Evolutionary conservation across 2,797 vertebrate genomes (phyloP), one percentile per base, ranked within the genome.

Genomic region (Anguilla anguilla): DNA sequence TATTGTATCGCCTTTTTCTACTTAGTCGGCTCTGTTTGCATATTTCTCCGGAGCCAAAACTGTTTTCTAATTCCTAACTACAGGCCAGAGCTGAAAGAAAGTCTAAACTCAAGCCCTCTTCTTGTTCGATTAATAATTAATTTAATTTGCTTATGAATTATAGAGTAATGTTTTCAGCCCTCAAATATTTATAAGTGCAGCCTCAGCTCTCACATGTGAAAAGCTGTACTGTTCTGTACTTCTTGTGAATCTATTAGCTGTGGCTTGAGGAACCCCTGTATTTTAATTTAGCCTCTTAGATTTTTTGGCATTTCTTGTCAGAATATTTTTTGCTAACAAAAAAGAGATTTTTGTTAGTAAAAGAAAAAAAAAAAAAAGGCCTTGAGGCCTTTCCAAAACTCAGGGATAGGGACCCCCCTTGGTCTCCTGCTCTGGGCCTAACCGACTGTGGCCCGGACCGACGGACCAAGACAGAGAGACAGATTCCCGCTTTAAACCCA

Each of bases 91-190:
- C 6, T 15, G 39, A 77, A 86, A 89, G 6, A 15, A 90, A 88
- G 86, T 81, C 84, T 89, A 79, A 88, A 59, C 28, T 55, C 74
- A 79, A 85, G 74, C 46, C n/a, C 86, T 74, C 39, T 49, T 88
- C 83, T 83, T 89, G 77, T 51, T 81, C 55, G 85, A 88, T 90
- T 86, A 87, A 90, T 90, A 86, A 89, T 90, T 82, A 85, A 91
- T 88, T 59, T 13, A 61, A 88, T 85, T 90, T 89, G 85, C 85
- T 86, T 81, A 89, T 89, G 51, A 90, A 89, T 89, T 87, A 89
- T 89, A 89, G 67, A 90, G 82, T 43, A 74, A 90, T 90, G 83
- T 86, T 89, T 89, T 89, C 86, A 87, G 79, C 46, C 81, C 39
- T 87, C 83, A 83, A 90, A 89, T 88, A 91, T 90, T 88, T 87